Evolutionary conservation across 2,113 vertebrate genomes (phyloP).

Genomic region (Petaurus breviceps): DNA sequence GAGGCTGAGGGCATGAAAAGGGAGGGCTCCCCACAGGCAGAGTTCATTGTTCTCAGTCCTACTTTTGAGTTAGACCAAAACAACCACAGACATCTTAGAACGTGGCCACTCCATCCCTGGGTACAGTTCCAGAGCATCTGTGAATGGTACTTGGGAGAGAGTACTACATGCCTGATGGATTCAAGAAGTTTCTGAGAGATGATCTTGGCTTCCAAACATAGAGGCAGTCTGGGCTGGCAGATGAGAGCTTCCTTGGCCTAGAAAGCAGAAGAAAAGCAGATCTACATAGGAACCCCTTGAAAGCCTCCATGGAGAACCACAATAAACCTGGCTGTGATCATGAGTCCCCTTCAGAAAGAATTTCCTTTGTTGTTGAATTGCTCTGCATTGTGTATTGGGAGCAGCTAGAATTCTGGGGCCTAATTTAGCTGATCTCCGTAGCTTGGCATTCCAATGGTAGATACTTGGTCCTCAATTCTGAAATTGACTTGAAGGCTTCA

Average conservation of each 20-base stretch:
- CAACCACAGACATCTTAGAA: neutral
- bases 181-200: neutral
- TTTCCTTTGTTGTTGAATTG: neutral
- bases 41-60: neutral
- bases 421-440: neutral
- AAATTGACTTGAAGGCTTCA: neutral
- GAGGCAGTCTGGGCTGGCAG: neutral
- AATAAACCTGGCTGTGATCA: neutral
- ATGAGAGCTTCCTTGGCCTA: neutral
- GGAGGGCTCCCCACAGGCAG: neutral
- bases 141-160: neutral
- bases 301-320: neutral
- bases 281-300: neutral
- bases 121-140: neutral
- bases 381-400: neutral
- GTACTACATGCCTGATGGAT: neutral
- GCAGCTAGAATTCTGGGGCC: neutral
- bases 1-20: neutral
- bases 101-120: neutral
- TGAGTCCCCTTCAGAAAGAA: neutral
- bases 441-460: neutral
- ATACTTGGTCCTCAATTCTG: neutral
- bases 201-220: neutral
- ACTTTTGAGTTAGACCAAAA: neutral
- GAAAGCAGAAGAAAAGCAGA: neutral